Percentiles rank a stretch among this genome's conserved stretches.
Evolutionary conservation across 2,888 invertebrate genomes (phyloP).

Genomic region (Gymnoscelis rufifasciata): DNA sequence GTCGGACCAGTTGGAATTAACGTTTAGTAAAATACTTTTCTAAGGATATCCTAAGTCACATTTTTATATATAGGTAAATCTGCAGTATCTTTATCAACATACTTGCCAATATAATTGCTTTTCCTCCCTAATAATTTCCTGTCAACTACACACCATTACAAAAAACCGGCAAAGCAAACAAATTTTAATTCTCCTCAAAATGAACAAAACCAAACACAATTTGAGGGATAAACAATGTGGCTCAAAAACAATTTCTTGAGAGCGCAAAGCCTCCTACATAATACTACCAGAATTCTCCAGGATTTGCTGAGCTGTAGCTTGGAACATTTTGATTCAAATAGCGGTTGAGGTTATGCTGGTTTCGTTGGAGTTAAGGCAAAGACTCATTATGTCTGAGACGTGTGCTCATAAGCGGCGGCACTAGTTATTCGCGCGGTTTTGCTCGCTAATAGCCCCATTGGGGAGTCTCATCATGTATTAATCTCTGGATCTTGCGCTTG

Average conservation of each 20-base stretch:
- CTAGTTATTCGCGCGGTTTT: conserved; percentile 14
- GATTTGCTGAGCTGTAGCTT: neutral
- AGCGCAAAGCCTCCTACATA: conserved; percentile 14
- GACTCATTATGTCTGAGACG: conserved; percentile 19
- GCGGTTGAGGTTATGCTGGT: conserved; percentile 2
- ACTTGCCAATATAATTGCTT: too few relatives aligned
- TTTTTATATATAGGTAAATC: too few relatives aligned
- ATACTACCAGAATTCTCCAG: conserved; percentile 6
- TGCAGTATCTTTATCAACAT: too few relatives aligned
- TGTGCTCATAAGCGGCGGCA: conserved; percentile 16
- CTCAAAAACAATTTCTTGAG: conserved; percentile 20
- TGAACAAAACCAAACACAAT: conserved; percentile 21
- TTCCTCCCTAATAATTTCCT: too few relatives aligned
- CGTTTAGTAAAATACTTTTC: too few relatives aligned
- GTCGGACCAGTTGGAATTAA: too few relatives aligned
- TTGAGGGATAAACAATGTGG: conserved; percentile 20
- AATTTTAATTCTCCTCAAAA: conserved; percentile 12
- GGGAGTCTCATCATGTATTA: conserved; percentile 13
- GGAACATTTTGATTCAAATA: neutral
- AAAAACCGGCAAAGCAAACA: conserved; percentile 10
- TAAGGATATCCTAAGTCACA: too few relatives aligned
- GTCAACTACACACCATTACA: conserved; percentile 9
- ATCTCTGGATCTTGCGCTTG: conserved; percentile 1
- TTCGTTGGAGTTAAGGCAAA: conserved; percentile 7
- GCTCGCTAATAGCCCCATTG: conserved; percentile 7